A percentile compares a stretch with the other conserved stretches of the same genome.
Conservation (phyloP, 2,888 invertebrate species). For the Tholera decimalis region DNA sequence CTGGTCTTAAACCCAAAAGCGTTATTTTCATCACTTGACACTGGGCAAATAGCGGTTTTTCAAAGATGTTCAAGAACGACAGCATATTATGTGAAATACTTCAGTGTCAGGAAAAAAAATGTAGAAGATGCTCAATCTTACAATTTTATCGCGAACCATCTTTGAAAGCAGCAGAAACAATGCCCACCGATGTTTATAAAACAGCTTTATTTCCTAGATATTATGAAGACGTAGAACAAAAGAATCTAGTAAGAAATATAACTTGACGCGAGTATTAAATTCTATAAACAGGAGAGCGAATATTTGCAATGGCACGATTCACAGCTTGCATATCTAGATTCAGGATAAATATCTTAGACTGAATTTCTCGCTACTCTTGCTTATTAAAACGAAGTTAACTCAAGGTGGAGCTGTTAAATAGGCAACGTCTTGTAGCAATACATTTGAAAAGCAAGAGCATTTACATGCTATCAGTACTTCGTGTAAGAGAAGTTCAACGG, state of each 20-base stretch:
- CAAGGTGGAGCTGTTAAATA: not conserved
- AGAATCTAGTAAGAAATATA: slow-evolving; percentile 16
- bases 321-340: slow-evolving; percentile 18
- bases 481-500: no score
- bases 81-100: no score
- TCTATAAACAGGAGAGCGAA: slow-evolving; percentile 12
- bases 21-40: no score
- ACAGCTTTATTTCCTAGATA: not conserved
- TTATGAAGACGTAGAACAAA: not conserved
- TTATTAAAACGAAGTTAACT: slow-evolving; percentile 4
- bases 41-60: no score
- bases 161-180: no score
- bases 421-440: not conserved
- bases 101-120: not conserved
- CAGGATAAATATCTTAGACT: slow-evolving; percentile 22
- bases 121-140: not conserved
- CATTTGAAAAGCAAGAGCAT: not conserved
- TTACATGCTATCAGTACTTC: no score
- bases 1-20: no score
- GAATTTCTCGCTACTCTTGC: slow-evolving; percentile 10
- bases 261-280: not conserved
- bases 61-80: no score
- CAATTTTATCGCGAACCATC: not conserved
- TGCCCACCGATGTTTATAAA: not conserved
- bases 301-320: slow-evolving; percentile 9